Evolutionary conservation across 2,797 vertebrate genomes (phyloP), one percentile per base, ranked within the genome.

Genomic region (Eulemur coronatus): DNA sequence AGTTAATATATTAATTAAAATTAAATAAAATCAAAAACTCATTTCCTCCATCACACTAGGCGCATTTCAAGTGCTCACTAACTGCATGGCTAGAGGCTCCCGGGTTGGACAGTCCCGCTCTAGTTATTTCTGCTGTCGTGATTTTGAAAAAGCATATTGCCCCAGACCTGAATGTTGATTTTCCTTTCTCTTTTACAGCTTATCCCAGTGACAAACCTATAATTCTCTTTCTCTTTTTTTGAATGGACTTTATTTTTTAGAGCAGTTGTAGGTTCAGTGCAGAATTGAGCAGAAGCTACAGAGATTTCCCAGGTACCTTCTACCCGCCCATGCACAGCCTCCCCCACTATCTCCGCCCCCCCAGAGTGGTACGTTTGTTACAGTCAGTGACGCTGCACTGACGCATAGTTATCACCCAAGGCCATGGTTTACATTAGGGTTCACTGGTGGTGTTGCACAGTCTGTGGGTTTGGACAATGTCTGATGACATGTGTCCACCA

Each of bases 111-210:
- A 10, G 24, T 28, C 20, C 4, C 43, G 41, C 24, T 79, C 79
- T n/a, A 46, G n/a, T 35, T n/a, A 46, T 89, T 95, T 87, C 59
- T 80, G 15, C 33, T 95, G 28, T 52, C 38, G 24, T 89, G 52
- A 69, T 67, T 93, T 97, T 69, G 75, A 38, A 91, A 82, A 72
- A 82, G 26, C 59, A 26, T 3, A 14, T 14, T 28, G 38, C 35
- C 48, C 84, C 55, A 50, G 28, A 50, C 14, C 50, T 50, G 38
- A 22, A 28, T 6, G 15, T 85, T 24, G 50, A 30, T 79, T 94
- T 80, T 69, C 30, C 67, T 81, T 38, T 48, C 72, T 93, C 59
- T 75, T 46, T 46, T 89, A 46, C 18, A 91, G 55, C 63, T 79
- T 67, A 96, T 61, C 38, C 38, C 14, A 85, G 41, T 8, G 48